These are phyloP conservation scores for Pteropus rufus DNA, from an alignment of 2,797 vertebrate species.

Conservation along the genomic window DNA sequence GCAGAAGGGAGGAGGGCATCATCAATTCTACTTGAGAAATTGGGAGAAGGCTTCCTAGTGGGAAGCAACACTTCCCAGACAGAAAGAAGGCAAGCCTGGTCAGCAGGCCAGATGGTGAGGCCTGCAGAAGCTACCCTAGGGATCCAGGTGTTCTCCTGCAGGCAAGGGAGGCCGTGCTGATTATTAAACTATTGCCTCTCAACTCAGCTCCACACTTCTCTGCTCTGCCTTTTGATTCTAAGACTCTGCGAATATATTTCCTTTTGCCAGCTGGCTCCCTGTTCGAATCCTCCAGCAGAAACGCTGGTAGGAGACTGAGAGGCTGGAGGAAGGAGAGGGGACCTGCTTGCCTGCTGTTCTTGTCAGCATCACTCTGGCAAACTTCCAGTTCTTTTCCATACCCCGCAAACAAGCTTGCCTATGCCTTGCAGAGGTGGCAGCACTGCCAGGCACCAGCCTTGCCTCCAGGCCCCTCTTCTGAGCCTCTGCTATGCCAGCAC, in stretches of 20 bases:
- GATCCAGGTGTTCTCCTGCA: background rate
- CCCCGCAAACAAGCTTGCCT: background rate
- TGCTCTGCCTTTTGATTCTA: background rate
- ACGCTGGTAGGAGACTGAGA: background rate
- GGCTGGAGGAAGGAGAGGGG: background rate
- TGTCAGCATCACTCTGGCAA: background rate
- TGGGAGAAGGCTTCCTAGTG: background rate
- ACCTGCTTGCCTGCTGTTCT: background rate
- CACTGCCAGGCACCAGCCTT: background rate
- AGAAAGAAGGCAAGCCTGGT: background rate
- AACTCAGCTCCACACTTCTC: background rate
- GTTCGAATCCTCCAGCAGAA: background rate
- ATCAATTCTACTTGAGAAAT: background rate
- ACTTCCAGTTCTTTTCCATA: background rate
- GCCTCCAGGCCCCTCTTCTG: background rate
- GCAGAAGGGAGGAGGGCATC: no score
- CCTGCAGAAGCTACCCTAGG: background rate
- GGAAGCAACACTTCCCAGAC: background rate
- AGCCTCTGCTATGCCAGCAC: background rate
- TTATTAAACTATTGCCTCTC: background rate
- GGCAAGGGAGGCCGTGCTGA: background rate
- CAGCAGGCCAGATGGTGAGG: background rate
- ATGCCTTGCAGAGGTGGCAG: background rate
- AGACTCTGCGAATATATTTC: background rate
- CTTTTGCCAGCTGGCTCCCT: background rate